These are phyloP conservation scores for Acanthornis magna DNA, from an alignment of 2,797 vertebrate species.

Conservation along the genomic window DNA sequence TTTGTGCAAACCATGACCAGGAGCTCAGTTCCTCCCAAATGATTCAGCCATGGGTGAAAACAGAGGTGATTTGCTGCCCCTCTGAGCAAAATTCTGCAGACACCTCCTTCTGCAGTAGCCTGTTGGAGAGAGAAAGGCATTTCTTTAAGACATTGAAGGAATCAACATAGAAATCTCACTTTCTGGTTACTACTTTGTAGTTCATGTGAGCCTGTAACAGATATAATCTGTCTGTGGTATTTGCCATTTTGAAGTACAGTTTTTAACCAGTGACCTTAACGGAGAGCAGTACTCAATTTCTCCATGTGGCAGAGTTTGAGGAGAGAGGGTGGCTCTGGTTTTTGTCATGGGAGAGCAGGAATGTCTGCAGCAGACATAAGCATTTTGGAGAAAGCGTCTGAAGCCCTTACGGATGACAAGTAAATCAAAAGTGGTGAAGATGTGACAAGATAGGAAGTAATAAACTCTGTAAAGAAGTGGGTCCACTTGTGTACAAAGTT, in stretches of 20 bases:
- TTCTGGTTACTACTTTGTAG: neutral
- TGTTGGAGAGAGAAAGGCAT: neutral
- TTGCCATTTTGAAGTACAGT: neutral
- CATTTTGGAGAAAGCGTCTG: neutral
- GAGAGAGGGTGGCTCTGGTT: neutral
- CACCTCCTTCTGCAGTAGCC: neutral
- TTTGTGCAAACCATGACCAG: neutral
- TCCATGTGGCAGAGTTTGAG: neutral
- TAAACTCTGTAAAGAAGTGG: neutral
- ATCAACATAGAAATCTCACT: neutral
- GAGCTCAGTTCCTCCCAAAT: neutral
- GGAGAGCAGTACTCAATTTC: neutral
- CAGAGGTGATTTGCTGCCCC: neutral
- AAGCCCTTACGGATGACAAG: neutral
- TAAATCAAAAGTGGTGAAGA: neutral
- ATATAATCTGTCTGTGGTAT: neutral
- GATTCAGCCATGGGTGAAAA: neutral
- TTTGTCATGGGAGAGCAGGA: neutral
- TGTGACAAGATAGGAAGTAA: neutral
- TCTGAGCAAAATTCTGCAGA: neutral
- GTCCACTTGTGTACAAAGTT: neutral
- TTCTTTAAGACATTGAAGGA: neutral
- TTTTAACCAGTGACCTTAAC: neutral
- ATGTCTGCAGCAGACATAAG: neutral
- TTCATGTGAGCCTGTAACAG: neutral